Evolutionary conservation across 2,888 invertebrate species (phyloP), one percentile per base, ranked within the genome.

Genomic region (Microchrysa polita): DNA sequence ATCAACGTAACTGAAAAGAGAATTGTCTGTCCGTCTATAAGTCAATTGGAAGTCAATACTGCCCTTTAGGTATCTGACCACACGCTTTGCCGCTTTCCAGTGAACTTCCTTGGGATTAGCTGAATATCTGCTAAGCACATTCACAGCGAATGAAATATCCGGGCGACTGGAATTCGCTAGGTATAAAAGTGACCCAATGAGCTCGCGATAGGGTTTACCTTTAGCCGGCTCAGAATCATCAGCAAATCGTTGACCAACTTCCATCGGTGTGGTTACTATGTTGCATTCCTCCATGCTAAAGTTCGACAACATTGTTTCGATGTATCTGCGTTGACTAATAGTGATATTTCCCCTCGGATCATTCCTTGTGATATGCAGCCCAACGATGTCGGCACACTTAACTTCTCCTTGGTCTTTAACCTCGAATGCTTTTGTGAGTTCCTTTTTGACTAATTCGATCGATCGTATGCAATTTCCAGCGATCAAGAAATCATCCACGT

Each of bases 401-500:
- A 7, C 27, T 2, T 7, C 7, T 4, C 52, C 16, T 4, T 5
- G 52, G 10, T 52, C 52, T 16, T 52, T 52, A 4, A 52, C 10
- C 52, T 4, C 52, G 52, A 52, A 60, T 27, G 23, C 27, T 60
- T 27, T 27, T 60, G n/a, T 60, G 27, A 60, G 60, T 60, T 60
- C 14, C 9, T 60, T 60, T 27, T 60, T 60, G n/a, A n/a, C n/a
- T n/a, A n/a, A n/a, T n/a, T n/a, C n/a, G n/a, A n/a, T n/a, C n/a
- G n/a, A n/a, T n/a, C n/a, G n/a, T n/a, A n/a, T n/a, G n/a, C n/a
- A n/a, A n/a, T n/a, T n/a, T n/a, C n/a, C 60, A 60, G 27, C 60
- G 60, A 76, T n/a, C 20, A 60, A 60, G 60, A 60, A n/a, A 63
- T 74, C 73, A 55, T 75, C 76, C 1, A 74, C 74, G 53, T 75